phyloP scores from a whole-genome alignment of 2,888 invertebrate genomes.

The Willowsia nigromaculata region DNA sequence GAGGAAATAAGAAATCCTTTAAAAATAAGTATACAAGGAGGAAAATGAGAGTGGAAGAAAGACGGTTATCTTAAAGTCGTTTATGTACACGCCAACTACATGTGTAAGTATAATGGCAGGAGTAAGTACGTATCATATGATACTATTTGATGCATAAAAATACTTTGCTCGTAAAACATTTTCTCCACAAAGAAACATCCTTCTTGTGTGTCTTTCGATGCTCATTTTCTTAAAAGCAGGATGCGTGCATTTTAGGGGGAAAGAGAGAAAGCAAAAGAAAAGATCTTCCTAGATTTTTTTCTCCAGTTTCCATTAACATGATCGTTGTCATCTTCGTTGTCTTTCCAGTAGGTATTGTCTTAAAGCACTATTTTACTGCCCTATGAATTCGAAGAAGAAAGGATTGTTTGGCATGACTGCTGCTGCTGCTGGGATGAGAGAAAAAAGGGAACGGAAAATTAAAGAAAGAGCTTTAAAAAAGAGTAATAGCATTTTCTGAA shows the following conservation, averaged over 20 bases:
- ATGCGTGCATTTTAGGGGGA: neutral
- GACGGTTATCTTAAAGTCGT: neutral
- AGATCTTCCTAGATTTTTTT: neutral
- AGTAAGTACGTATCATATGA: too few species aligned
- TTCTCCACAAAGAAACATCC: neutral
- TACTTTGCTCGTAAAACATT: neutral
- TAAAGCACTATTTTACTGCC: neutral
- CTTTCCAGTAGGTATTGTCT: neutral
- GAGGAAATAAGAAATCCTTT: neutral
- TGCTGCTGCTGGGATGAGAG: neutral
- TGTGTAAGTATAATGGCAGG: neutral
- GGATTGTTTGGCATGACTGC: neutral
- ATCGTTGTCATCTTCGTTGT: neutral
- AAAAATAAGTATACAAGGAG: neutral
- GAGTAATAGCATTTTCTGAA: constrained; percentile 19
- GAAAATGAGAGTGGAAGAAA: neutral
- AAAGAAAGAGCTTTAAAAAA: constrained; percentile 1
- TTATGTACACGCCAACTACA: neutral
- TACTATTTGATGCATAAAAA: neutral
- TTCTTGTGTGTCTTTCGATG: neutral
- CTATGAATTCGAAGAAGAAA: neutral
- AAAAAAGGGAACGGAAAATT: neutral
- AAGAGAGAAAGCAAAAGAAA: neutral
- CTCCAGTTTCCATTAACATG: neutral
- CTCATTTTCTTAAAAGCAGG: constrained; percentile 29